A percentile compares a stretch with the other conserved stretches of the same genome.
Conservation (phyloP, 1,140 invertebrate species). For the Sinonovacula constricta region DNA sequence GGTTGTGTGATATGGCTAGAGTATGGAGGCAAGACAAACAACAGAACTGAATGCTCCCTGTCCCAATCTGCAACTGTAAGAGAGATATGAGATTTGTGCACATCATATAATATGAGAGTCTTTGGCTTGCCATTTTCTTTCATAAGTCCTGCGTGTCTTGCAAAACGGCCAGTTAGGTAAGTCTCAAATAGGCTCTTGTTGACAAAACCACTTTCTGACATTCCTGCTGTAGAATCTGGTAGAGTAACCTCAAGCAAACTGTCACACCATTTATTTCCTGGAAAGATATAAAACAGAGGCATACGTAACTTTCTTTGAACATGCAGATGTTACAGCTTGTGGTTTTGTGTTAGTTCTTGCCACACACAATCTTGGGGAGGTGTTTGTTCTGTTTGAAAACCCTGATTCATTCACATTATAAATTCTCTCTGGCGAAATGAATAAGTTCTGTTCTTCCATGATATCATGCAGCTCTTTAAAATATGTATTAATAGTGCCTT, state of each 20-base stretch:
- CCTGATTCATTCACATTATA: conserved; percentile 49
- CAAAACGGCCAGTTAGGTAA: conserved; percentile 77
- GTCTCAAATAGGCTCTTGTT: not conserved
- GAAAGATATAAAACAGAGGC: conserved; percentile 21
- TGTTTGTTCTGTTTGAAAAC: conserved; percentile 51
- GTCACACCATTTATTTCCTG: not conserved
- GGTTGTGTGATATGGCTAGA: conserved; percentile 54
- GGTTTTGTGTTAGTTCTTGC: not conserved
- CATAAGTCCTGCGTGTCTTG: conserved; percentile 61
- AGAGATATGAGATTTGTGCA: conserved; percentile 69
- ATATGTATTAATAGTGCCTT: not conserved
- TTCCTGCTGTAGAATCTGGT: conserved; percentile 13
- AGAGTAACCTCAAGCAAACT: not conserved
- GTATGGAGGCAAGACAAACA: conserved; percentile 59
- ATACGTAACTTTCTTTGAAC: conserved; percentile 24
- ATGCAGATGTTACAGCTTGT: conserved; percentile 39
- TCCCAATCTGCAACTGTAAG: conserved; percentile 28
- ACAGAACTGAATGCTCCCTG: conserved; percentile 33
- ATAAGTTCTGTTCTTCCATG: not conserved
- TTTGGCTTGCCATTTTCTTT: conserved; percentile 61
- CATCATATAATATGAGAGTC: conserved; percentile 77
- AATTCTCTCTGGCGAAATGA: conserved; percentile 8
- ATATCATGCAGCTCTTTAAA: not conserved
- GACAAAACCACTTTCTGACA: conserved; percentile 39
- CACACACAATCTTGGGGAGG: conserved; percentile 42